Base-by-base conservation (phyloP, 2,888 invertebrate genomes). In the Stegana nigrithorax region DNA sequence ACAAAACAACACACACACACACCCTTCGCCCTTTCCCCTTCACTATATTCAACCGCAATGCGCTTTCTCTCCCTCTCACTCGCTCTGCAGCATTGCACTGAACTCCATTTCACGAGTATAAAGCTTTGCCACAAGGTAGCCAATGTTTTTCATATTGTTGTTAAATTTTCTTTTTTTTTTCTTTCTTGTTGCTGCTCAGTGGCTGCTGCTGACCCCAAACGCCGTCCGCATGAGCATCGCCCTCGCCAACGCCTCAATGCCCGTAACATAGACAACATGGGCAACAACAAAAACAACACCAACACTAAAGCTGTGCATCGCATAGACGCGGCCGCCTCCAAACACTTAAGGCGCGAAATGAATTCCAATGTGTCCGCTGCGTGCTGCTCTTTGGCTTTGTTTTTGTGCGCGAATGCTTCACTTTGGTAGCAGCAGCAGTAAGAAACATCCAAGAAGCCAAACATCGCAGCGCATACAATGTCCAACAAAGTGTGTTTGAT, bases 261-360 rank as follows among this genome's bases (percentile, higher is more conserved):
- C n/a, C n/a, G n/a, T n/a, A n/a, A n/a, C n/a, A n/a, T n/a, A n/a
- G n/a, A n/a, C n/a, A 39, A 39, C 12, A 12, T 12, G 14, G n/a
- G 17, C 14, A 10, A 36, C 75, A 75, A 75, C 75, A 75, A 78
- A 78, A 78, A 36, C 36, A 36, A 36, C 5, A 36, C n/a, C n/a
- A n/a, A 36, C n/a, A n/a, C n/a, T n/a, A 36, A n/a, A n/a, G 1
- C 5, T 36, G 36, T 36, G 10, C 12, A n/a, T 36, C 21, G 19
- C 8, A 36, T 14, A 10, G 19, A 55, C 19, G n/a, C 14, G 14
- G 39, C 39, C 78, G 78, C 76, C 75, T 76, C 74, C 77, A 78
- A 55, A 75, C 75, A 75, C 74, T 74, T 76, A 76, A 70, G 74
- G 76, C 74, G 75, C 74, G 74, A 75, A 78, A 76, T 76, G 74